Base-by-base conservation (phyloP, 2,888 invertebrate species). In the Linyphia triangularis region DNA sequence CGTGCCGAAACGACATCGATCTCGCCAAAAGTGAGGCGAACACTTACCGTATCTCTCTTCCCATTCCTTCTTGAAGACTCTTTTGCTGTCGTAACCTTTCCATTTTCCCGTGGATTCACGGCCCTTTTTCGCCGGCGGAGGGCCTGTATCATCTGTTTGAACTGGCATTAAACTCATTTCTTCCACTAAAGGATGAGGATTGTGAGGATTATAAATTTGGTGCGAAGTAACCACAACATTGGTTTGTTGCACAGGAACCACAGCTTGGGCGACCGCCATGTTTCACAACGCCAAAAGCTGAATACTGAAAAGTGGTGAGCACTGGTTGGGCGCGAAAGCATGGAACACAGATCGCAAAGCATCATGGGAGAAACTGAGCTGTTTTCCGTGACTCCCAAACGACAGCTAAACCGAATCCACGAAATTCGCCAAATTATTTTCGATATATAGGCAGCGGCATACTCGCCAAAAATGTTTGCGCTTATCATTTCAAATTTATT, bases 51-150 rank as follows among this genome's bases (percentile, higher is more conserved):
- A 88, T 63, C 86, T 75, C 51, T 88, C 81, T 88, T 88, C 81
- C 88, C 88, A 88, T 88, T 88, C 88, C 33, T 88, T 88, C 72
- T 88, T 88, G 43, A 88, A 88, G 69, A 88, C 83, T 65, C 88
- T 40, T 63, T 83, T 82, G 57, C 83, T 83, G 24, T 88, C 88
- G 24, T 83, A 88, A 19, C 88, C 88, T 77, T 83, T 82, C 88
- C 88, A 88, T 69, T 88, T 88, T 72, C 88, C 88, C 2, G 88
- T 88, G 7, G 88, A 83, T 77, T 88, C 83, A n/a, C 88, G 77
- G 4, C 81, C 86, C 69, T 88, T 88, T 88, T 88, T 88, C 10
- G 73, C 40, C 6, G 86, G 81, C 22, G 86, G 86, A 40, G 79
- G 81, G n/a, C 75, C 86, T 22, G 81, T 33, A 75, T 88, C 86